Evolutionary conservation across 2,113 vertebrate species (phyloP).

Genomic region (Cettia cetti): DNA sequence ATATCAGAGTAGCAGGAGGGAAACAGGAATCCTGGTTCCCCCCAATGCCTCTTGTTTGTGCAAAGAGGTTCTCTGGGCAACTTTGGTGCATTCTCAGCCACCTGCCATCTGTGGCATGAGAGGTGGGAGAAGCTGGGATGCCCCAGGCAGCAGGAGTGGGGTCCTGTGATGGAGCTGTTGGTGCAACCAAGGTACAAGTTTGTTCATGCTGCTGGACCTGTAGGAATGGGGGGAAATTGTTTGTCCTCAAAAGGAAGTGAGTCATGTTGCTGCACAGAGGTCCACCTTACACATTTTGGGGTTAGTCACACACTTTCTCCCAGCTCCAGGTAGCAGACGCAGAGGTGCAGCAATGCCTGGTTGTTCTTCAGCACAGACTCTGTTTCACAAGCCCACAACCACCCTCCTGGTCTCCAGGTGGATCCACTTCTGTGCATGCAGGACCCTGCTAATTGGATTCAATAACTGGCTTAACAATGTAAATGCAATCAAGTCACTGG

Average conservation of each 20-base stretch:
- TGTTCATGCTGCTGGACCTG: background rate
- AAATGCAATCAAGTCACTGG: background rate
- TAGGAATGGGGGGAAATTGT: background rate
- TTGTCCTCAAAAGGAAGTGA: background rate
- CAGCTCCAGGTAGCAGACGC: background rate
- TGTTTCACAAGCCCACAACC: background rate
- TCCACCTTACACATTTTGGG: background rate
- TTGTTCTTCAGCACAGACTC: background rate
- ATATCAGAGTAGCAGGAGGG: background rate
- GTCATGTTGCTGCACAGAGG: background rate
- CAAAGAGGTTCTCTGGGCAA: background rate
- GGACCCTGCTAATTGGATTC: background rate
- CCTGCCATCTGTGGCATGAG: background rate
- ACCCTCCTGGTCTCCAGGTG: background rate
- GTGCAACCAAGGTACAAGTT: rapidly evolving
- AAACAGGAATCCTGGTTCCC: rapidly evolving
- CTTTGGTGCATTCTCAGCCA: background rate
- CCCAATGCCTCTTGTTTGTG: rapidly evolving
- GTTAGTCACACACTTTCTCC: background rate
- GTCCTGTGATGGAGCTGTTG: background rate
- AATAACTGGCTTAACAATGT: background rate
- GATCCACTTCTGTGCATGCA: background rate
- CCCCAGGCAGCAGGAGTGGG: background rate
- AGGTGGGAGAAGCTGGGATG: background rate
- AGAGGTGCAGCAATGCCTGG: background rate